These are phyloP conservation scores for Gambusia affinis DNA, from an alignment of 2,113 vertebrate species.

Conservation along the genomic window DNA sequence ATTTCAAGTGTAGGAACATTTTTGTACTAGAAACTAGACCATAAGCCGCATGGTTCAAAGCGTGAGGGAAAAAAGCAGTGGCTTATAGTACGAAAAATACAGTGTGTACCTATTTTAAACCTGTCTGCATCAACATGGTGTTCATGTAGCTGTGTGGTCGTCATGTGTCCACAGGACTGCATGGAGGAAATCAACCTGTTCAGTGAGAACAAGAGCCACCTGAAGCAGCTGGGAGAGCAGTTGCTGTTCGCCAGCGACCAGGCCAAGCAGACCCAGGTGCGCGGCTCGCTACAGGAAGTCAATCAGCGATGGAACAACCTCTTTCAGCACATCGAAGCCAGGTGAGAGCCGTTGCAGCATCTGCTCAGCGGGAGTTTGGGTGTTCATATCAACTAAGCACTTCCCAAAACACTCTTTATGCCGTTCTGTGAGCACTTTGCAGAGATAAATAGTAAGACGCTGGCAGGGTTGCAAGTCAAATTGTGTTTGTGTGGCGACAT, in stretches of 20 bases:
- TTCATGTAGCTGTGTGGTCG: not conserved
- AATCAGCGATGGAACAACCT: conserved; percentile 92
- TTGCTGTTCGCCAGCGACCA: conserved; percentile 86
- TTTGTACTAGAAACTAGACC: too few species aligned
- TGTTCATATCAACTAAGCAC: conserved; percentile 5
- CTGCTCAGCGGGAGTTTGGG: not conserved
- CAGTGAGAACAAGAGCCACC: conserved; percentile 89
- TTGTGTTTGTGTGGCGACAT: conserved; percentile 4
- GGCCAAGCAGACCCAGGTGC: conserved; percentile 83
- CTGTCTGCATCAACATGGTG: too few species aligned
- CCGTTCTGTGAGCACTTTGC: conserved; percentile 4
- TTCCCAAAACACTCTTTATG: conserved; percentile 1
- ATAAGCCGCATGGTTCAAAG: too few species aligned
- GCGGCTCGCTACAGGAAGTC: conserved; percentile 87
- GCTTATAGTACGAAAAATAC: too few species aligned
- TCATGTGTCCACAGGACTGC: conserved; percentile 84
- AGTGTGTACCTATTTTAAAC: not conserved
- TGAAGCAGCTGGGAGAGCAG: conserved; percentile 91
- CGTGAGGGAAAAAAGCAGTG: too few species aligned
- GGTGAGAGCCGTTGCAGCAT: conserved; percentile 79
- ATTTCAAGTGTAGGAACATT: too few species aligned
- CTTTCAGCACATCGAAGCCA: conserved; percentile 88
- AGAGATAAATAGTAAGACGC: conserved; percentile 6
- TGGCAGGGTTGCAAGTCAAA: not conserved
- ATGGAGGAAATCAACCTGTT: conserved; percentile 96